Evolutionary conservation across 2,113 vertebrate species (phyloP), one percentile per base, ranked within the genome.

Genomic region (Tamias sibiricus): DNA sequence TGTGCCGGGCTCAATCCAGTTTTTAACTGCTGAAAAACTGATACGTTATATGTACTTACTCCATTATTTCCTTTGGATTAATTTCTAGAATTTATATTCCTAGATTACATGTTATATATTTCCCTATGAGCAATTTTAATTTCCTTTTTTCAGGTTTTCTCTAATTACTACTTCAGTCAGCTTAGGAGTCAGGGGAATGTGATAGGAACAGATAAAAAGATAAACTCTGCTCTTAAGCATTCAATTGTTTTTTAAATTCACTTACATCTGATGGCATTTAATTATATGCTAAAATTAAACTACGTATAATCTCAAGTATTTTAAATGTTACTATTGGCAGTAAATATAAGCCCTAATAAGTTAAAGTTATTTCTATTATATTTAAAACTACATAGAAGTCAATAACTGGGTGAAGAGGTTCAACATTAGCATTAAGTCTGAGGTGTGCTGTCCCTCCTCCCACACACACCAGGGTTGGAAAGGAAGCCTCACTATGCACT

Each of bases 331-430:
- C 68, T 80, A 40, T 42, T 85, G 66, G 20, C 26, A 80, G 74
- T 12, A 59, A n/a, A 26, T 83, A 68, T 40, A 68, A 85, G 79
- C 57, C 28, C 64, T 64, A 92, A 22, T 40, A 79, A 42, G 44
- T 57, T 68, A 95, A 92, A 89, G 35, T 32, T 66, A 64, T 47
- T n/a, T 80, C 22, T 49, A 59, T 37, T 92, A 59, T 82, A 68
- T 49, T 68, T 80, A 87, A 95, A 64, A 54, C n/a, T 75, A 95
- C 59, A 32, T 94, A 81, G 79, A 71, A 81, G 35, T 68, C 47
- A 92, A 8, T 40, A 91, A 77, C 74, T 52, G 47, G 22, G 12
- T 57, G 59, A 47, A 83, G 47, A 57, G 68, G n/a, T 40, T 66
- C 30, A 74, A 52, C 52, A 42, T 59, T 71, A 59, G 16, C 19